These are phyloP conservation scores for Neelides folsomi DNA, from an alignment of 2,888 invertebrate species.

Conservation along the genomic window DNA sequence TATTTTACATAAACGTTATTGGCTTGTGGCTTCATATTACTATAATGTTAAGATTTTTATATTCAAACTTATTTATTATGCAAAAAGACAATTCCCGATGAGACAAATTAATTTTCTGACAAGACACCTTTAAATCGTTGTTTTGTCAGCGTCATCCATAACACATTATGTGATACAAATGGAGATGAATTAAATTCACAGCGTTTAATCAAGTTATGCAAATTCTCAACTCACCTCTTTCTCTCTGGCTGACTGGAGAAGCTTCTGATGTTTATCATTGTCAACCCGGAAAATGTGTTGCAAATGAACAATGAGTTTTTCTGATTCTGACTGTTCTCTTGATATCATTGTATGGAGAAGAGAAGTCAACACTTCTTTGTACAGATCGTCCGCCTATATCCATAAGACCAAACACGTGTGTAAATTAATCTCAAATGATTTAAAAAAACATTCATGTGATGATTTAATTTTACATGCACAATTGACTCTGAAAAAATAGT, in stretches of 20 bases:
- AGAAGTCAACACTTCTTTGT: conserved; percentile 68
- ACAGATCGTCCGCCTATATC: conserved; percentile 68
- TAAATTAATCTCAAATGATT: conserved; percentile 1
- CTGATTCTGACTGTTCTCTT: conserved; percentile 54
- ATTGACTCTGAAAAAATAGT: neutral
- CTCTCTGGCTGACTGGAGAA: conserved; percentile 55
- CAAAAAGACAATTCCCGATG: neutral
- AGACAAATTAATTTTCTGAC: neutral
- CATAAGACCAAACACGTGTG: conserved; percentile 4
- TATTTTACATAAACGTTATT: no score
- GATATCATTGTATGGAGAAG: conserved; percentile 71
- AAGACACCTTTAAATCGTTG: neutral
- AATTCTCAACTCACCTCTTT: conserved; percentile 46
- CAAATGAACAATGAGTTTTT: conserved; percentile 56
- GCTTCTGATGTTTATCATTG: conserved; percentile 57
- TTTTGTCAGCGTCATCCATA: neutral
- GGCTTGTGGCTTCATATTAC: no score
- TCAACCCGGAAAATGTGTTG: conserved; percentile 70
- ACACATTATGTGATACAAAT: no score
- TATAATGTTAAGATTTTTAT: no score
- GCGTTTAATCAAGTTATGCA: neutral
- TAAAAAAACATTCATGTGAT: neutral
- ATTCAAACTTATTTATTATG: neutral
- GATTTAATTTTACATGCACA: neutral
- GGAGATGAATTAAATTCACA: neutral